Conservation (phyloP, 2,797 vertebrate species). For the Melanotaenia boesemani region DNA sequence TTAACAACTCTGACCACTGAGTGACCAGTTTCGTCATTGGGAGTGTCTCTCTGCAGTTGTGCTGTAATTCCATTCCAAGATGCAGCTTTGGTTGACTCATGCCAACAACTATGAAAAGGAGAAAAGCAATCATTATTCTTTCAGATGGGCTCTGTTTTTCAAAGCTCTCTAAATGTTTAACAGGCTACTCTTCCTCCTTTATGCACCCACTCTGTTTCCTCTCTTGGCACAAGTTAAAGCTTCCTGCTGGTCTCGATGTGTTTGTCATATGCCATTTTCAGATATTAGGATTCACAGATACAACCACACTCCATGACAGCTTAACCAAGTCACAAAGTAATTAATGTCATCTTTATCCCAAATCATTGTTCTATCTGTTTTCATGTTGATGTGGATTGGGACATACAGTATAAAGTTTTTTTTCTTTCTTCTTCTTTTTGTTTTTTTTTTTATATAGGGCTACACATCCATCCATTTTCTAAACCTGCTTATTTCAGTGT, state of each 20-base stretch:
- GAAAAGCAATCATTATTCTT: slow-evolving; percentile 59
- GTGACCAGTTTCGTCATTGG: slow-evolving; percentile 19
- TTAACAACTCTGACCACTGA: slow-evolving; percentile 8
- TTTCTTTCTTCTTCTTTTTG: no score
- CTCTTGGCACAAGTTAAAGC: slow-evolving; percentile 30
- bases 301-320: background rate
- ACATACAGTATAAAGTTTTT: no score
- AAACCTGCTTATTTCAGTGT: no score
- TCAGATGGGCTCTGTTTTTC: slow-evolving; percentile 60
- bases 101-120: slow-evolving; percentile 4
- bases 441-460: no score
- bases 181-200: slow-evolving; percentile 36
- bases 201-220: slow-evolving; percentile 39
- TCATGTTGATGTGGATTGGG: no score
- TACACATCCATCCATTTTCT: no score
- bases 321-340: background rate
- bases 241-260: slow-evolving; percentile 46
- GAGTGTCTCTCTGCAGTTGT: slow-evolving; percentile 14
- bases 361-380: no score
- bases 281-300: background rate
- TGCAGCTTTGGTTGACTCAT: slow-evolving; percentile 22
- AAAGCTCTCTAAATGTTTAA: slow-evolving; percentile 60
- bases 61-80: slow-evolving; percentile 32
- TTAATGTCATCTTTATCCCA: no score
- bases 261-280: slow-evolving; percentile 53